Evolutionary conservation across 1,140 invertebrate genomes (phyloP).

Genomic region (Solen grandis): DNA sequence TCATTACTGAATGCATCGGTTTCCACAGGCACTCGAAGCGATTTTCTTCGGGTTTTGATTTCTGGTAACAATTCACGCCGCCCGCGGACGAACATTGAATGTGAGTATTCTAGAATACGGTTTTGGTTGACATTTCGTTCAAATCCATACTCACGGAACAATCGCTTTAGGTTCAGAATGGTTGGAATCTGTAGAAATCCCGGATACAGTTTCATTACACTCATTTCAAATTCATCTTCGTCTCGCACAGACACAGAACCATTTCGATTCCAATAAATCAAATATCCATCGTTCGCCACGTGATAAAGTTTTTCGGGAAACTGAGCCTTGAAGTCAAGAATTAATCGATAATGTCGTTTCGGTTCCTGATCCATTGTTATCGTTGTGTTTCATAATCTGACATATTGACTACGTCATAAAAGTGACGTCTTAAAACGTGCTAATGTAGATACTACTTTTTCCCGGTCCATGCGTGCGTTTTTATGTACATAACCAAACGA

Average conservation of each 20-base stretch:
- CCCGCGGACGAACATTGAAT: constrained; percentile 47
- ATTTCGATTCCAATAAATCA: constrained; percentile 57
- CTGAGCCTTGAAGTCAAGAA: constrained; percentile 39
- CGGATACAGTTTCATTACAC: constrained; percentile 60
- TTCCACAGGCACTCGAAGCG: constrained; percentile 1
- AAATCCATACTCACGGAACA: constrained; percentile 63
- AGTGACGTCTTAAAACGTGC: not conserved
- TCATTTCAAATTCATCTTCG: constrained; percentile 39
- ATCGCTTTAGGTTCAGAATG: constrained; percentile 56
- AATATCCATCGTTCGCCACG: constrained; percentile 53
- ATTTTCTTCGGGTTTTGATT: constrained; percentile 59
- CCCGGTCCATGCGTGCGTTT: not conserved
- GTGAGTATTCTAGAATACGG: constrained; percentile 46
- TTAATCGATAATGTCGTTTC: constrained; percentile 40
- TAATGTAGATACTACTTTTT: not conserved
- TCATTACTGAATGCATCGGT: not conserved
- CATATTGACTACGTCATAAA: not conserved
- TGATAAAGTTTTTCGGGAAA: constrained; percentile 63
- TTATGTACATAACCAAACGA: no score
- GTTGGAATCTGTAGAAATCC: constrained; percentile 63
- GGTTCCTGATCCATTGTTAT: constrained; percentile 46
- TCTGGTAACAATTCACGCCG: constrained; percentile 40
- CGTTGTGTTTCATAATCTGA: constrained; percentile 7
- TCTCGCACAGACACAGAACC: constrained; percentile 49
- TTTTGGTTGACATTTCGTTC: constrained; percentile 52